Evolutionary conservation across 2,888 invertebrate species (phyloP), one percentile per base, ranked within the genome.

Genomic region (Lottia scabra): DNA sequence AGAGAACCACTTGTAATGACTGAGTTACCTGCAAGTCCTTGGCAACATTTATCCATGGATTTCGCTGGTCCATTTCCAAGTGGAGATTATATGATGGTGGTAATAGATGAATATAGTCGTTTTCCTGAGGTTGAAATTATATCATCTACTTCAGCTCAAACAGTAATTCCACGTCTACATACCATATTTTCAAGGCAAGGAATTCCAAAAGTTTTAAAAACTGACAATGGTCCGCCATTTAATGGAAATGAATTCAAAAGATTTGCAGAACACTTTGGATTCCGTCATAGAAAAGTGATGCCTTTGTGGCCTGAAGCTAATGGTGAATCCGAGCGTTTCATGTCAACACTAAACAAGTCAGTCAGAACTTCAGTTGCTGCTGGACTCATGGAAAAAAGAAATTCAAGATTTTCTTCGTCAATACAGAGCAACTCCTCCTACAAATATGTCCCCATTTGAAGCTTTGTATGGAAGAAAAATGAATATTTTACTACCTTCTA

Each of bases 281-380:
- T 82, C 27, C 65, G 72, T 38, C 80, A 81, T 46, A 68, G 75
- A n/a, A 70, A 70, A 43, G 75, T 77, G 6, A 78, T 75, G 19
- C 77, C 78, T 8, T 27, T 78, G 38, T 75, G 76, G 74, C 77
- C 81, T 19, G 67, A 75, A 67, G 76, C 78, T n/a, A 82, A 79
- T 71, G 77, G 77, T 3, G 67, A 65, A 67, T 78, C 63, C 8
- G 81, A 80, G 67, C 43, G 79, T 10, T 81, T 81, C 62, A 81
- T 80, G 78, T 30, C 65, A n/a, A 74, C 79, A 19, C 16, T 81
- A 4, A 30, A 30, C 30, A 30, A 30, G 30, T 30, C 6, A 4
- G 30, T 2, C 30, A 30, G 30, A 30, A 30, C 30, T 30, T 30
- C 30, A 30, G 30, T 30, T 30, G 23, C 23, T 56, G 19, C 6